Evolutionary conservation across 2,888 invertebrate genomes (phyloP), one percentile per base, ranked within the genome.

Genomic region (Oscheius myriophilus): DNA sequence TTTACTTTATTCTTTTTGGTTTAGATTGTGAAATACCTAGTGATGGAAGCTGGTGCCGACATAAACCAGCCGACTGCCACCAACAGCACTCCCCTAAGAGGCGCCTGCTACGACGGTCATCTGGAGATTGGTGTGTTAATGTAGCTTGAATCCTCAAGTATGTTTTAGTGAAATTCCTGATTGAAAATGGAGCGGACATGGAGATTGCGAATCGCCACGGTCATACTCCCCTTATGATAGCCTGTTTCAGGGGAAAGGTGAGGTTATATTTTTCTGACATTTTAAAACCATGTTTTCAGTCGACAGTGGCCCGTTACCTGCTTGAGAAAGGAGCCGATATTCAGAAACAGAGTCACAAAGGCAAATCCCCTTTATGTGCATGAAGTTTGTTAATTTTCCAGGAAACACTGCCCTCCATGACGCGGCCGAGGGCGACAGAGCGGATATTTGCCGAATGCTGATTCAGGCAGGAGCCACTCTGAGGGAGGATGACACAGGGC

Each of bases 211-310:
- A 97, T 87, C 91, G 94, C 73, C 88, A 89, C 78, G 89, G 88
- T 2, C 96, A 97, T 89, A 96, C 96, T 16, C 96, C 96, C 87
- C 90, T 97, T 42, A 97, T 97, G 96, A 97, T 97, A 73, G 94
- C 96, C 55, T 96, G 95, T 16, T 78, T 70, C 53, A 51, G 76
- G 25, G 69, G 76, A 42, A 75, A 78, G 55, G 71, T 71, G n/a
- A 41, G 21, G n/a, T 18, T 7, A 9, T 42, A 18, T 25, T n/a
- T 9, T 41, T 14, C 42, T 42, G n/a, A 46, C 41, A 2, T 16
- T 16, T 4, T 14, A 21, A 57, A 12, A 33, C n/a, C 16, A 58
- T 42, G 45, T 23, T 74, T 80, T 42, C 82, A 89, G 73, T n/a
- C 64, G 6, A 61, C 64, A 0, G 71, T 76, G 7, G 75, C 73